phyloP scores from a whole-genome alignment of 2,888 invertebrate genomes.

The Pachydiplax longipennis region DNA sequence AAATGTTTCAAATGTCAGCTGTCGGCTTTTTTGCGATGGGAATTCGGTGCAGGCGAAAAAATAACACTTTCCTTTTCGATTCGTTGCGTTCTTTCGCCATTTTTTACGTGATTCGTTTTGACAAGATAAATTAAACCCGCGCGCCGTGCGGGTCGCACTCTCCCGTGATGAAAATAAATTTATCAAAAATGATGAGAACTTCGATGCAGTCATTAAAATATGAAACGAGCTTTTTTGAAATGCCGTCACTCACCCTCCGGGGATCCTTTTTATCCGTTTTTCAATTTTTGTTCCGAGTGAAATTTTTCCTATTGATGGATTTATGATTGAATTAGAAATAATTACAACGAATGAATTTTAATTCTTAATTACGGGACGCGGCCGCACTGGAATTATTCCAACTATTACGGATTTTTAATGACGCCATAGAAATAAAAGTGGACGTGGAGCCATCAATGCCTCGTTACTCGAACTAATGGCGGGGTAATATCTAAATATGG shows the following conservation, averaged over 20 bases:
- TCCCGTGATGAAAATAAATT: constrained; percentile 14
- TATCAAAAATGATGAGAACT: constrained; percentile 40
- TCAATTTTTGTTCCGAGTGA: not conserved
- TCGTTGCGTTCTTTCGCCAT: not conserved
- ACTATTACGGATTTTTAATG: not conserved
- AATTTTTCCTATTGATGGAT: not conserved
- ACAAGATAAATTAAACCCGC: constrained; percentile 40
- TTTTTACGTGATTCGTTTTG: constrained; percentile 43
- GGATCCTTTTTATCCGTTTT: not conserved
- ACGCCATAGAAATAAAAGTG: not conserved
- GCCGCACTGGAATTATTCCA: not conserved
- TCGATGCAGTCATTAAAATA: constrained; percentile 22
- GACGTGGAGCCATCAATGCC: not conserved
- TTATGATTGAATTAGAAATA: constrained; percentile 2
- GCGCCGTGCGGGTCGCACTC: not conserved
- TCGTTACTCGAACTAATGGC: too few species aligned
- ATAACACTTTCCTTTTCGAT: constrained; percentile 30
- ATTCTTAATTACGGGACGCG: not conserved
- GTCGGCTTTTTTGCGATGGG: constrained; percentile 37
- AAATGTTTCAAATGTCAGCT: constrained; percentile 22
- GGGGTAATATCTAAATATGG: too few species aligned
- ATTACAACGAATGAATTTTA: not conserved
- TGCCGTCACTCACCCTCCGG: not conserved
- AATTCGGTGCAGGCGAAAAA: not conserved
- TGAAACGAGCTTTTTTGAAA: not conserved